Conservation (phyloP, 1,140 invertebrate species). For the Aphidius gifuensis region DNA sequence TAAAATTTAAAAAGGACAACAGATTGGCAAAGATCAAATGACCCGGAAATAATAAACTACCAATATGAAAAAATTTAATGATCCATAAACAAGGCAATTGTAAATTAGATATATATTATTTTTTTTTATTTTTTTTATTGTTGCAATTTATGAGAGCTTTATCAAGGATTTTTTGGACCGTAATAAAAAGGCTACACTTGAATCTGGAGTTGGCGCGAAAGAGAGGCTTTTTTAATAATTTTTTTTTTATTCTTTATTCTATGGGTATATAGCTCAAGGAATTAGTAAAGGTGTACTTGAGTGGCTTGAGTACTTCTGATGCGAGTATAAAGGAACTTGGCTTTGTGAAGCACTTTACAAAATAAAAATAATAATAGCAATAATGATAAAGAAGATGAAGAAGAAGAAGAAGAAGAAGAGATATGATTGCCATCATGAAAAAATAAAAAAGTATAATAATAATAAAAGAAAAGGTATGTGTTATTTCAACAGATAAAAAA, state of each 20-base stretch:
- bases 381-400: too few species aligned
- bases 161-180: conserved; percentile 7
- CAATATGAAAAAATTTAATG: too few species aligned
- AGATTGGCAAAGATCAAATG: too few species aligned
- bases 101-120: too few species aligned
- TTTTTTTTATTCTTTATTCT: neutral
- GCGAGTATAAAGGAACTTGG: neutral
- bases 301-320: conserved; percentile 5
- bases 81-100: too few species aligned
- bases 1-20: too few species aligned
- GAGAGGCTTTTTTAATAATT: neutral
- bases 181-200: conserved; percentile 5
- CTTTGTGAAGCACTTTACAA: too few species aligned
- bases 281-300: conserved; percentile 9
- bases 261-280: neutral
- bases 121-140: neutral
- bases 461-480: too few species aligned
- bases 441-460: neutral
- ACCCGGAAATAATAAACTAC: too few species aligned
- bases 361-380: too few species aligned
- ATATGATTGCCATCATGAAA: neutral
- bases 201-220: conserved; percentile 7
- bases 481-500: too few species aligned
- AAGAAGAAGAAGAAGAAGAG: neutral
- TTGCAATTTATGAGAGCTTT: conserved; percentile 11